These are phyloP conservation scores for Anthopleura xanthogrammica DNA, from an alignment of 92 coral and sea anemone species.

Conservation along the genomic window DNA sequence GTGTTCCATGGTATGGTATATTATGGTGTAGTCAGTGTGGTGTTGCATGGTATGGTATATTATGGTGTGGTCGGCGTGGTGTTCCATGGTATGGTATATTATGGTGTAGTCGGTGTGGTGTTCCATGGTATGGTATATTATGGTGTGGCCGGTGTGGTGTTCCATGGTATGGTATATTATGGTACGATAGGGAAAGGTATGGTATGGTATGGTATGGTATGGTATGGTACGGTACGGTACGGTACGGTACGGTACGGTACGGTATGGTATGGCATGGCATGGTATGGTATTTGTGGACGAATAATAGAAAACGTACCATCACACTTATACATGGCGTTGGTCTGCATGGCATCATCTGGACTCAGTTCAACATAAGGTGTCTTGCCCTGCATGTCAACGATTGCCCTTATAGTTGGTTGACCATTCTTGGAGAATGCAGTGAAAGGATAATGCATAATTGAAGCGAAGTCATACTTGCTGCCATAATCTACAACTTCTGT, in stretches of 20 bases:
- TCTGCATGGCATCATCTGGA: conserved; percentile 55
- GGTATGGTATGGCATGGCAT: neutral
- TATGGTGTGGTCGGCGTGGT: too few species aligned
- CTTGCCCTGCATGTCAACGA: conserved; percentile 50
- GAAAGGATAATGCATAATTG: conserved; percentile 74
- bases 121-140: too few species aligned
- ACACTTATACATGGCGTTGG: conserved; percentile 70
- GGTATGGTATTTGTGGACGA: neutral
- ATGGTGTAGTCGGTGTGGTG: too few species aligned
- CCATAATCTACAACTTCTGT: conserved; percentile 61
- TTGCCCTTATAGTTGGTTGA: conserved; percentile 51
- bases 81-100: too few species aligned
- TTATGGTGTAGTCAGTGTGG: too few species aligned
- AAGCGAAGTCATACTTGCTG: conserved; percentile 66
- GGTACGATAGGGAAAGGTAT: too few species aligned
- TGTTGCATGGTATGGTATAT: too few species aligned
- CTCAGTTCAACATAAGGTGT: conserved; percentile 57
- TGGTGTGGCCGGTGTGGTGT: too few species aligned
- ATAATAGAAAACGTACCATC: conserved; percentile 22
- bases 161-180: too few species aligned
- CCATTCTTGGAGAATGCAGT: conserved; percentile 72
- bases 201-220: neutral
- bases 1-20: too few species aligned
- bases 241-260: neutral
- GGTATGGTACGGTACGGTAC: neutral